Evolutionary conservation across 2,888 invertebrate genomes (phyloP).

Genomic region (Erebia aethiops): DNA sequence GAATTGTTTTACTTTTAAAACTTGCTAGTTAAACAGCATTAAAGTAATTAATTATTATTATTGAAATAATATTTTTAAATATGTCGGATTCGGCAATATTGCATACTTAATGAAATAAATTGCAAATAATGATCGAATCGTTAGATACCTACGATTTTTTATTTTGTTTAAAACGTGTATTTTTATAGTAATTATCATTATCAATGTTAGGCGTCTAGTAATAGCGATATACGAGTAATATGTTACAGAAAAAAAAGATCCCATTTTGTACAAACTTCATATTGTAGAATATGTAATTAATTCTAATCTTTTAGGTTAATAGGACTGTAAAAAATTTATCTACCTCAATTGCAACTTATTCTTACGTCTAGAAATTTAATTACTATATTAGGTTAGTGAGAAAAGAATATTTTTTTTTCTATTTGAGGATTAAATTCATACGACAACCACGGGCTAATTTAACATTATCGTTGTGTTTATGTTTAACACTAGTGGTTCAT

Average conservation of each 20-base stretch:
- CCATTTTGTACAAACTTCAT: constrained; percentile 73
- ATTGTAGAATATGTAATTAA: constrained; percentile 75
- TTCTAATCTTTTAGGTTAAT: constrained; percentile 80
- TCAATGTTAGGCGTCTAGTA: constrained; percentile 48
- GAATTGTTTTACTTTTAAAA: no score
- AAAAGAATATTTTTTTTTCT: constrained; percentile 61
- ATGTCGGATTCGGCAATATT: neutral
- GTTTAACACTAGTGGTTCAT: constrained; percentile 32
- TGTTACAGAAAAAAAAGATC: constrained; percentile 60
- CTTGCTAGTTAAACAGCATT: no score
- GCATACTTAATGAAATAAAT: neutral
- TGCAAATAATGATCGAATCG: constrained; percentile 1
- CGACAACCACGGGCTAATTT: constrained; percentile 58
- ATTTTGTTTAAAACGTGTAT: constrained; percentile 10
- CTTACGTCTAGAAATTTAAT: constrained; percentile 74
- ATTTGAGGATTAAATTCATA: constrained; percentile 60
- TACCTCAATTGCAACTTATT: constrained; percentile 81
- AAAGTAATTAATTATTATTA: neutral
- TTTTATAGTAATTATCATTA: constrained; percentile 26
- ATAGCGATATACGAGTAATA: constrained; percentile 47
- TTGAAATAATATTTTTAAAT: neutral
- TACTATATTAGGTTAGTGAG: constrained; percentile 79
- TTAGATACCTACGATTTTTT: neutral
- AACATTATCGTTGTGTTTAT: constrained; percentile 57
- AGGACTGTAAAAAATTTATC: constrained; percentile 83